A percentile compares a stretch with the other conserved stretches of the same genome.
Conservation (phyloP, 2,888 invertebrate genomes). For the Lasioglossum figueresi region DNA sequence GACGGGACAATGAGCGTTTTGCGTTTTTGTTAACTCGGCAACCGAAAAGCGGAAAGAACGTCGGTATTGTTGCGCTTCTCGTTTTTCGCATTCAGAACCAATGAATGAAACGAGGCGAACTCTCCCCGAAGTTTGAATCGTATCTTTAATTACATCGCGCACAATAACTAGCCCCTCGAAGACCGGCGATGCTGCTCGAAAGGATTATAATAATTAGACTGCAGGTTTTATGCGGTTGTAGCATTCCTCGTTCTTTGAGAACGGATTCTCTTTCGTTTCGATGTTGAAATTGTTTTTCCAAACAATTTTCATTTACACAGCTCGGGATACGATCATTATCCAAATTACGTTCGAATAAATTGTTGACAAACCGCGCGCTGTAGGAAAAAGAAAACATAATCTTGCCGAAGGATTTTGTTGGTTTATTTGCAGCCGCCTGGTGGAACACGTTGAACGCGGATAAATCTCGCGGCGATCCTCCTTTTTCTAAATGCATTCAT, state of each 20-base stretch:
- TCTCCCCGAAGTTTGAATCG: not conserved
- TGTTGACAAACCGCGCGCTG: not conserved
- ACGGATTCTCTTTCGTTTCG: not conserved
- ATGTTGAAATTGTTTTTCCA: not conserved
- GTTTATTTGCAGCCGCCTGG: not conserved
- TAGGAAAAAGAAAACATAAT: not conserved
- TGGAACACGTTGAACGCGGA: not conserved
- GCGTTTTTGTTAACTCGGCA: not conserved
- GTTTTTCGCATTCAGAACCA: not conserved
- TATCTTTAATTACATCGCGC: conserved; percentile 2
- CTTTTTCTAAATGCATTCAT: not conserved
- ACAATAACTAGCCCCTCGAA: not conserved
- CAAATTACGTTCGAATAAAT: not conserved
- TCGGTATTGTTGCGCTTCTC: not conserved
- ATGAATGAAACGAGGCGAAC: not conserved
- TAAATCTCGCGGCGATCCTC: not conserved
- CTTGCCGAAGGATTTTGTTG: not conserved
- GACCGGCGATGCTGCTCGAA: not conserved
- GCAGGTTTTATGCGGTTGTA: not conserved
- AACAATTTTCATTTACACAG: not conserved
- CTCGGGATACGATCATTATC: not conserved
- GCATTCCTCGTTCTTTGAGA: not conserved
- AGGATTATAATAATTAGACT: not conserved
- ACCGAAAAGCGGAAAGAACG: conserved; percentile 15
- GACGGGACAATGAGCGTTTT: conserved; percentile 13